Evolutionary conservation across 2,113 vertebrate species (phyloP).

Genomic region (Varanus komodoensis): DNA sequence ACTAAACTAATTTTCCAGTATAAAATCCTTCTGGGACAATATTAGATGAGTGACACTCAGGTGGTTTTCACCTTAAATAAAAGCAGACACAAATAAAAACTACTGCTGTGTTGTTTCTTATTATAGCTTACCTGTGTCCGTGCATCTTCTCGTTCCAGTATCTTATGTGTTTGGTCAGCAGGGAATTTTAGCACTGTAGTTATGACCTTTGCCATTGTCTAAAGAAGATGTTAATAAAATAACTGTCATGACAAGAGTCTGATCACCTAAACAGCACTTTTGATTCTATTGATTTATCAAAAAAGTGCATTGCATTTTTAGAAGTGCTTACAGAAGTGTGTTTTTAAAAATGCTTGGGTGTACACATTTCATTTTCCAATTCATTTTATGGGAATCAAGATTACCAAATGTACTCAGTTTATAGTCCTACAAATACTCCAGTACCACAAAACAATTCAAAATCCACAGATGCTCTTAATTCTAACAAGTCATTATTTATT

Average conservation of each 20-base stretch:
- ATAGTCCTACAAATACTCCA: conserved; percentile 30
- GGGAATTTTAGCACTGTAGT: conserved; percentile 96
- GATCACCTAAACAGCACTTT: conserved; percentile 36
- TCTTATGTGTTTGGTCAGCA: conserved; percentile 92
- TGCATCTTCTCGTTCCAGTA: conserved; percentile 93
- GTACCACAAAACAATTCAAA: conserved; percentile 12
- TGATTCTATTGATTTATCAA: conserved; percentile 7
- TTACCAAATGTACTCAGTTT: conserved; percentile 7
- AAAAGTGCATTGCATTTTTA: conserved; percentile 40
- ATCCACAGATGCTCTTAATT: background rate
- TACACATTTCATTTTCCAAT: conserved; percentile 32
- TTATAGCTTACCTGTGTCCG: conserved; percentile 82
- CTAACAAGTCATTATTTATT: conserved; percentile 20
- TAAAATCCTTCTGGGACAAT: background rate
- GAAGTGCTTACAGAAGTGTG: conserved; percentile 53
- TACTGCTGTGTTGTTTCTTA: conserved; percentile 7
- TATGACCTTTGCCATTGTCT: conserved; percentile 99
- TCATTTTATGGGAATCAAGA: conserved; percentile 19
- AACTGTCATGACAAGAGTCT: background rate
- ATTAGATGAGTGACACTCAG: background rate
- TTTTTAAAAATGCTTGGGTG: conserved; percentile 52
- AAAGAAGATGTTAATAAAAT: conserved; percentile 34
- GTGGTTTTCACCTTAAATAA: background rate
- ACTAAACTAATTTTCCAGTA: background rate
- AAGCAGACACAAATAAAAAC: background rate